A percentile compares a stretch with the other conserved stretches of the same genome.
Evolutionary conservation across 2,113 vertebrate species (phyloP).

Genomic region (Myotis brandtii): DNA sequence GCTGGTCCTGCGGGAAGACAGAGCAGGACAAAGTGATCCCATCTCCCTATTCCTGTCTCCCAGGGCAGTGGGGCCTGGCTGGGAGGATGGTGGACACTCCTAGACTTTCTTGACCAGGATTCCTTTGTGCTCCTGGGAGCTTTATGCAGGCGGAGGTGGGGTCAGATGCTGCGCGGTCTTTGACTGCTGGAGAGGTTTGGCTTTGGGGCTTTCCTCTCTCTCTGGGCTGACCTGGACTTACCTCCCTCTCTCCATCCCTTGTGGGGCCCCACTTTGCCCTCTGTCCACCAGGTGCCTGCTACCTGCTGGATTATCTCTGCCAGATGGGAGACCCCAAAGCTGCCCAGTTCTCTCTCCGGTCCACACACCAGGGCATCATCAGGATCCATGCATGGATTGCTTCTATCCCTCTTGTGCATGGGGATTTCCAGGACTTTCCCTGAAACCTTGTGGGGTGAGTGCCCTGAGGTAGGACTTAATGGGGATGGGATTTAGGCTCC

Average conservation of each 20-base stretch:
- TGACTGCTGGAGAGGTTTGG: neutral
- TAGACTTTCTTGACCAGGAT: neutral
- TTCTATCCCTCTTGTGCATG: fast-evolving
- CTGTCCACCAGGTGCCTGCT: neutral
- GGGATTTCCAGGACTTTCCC: neutral
- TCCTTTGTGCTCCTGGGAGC: neutral
- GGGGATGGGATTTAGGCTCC: neutral
- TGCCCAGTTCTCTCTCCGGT: neutral
- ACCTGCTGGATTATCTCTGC: neutral
- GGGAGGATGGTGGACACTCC: neutral
- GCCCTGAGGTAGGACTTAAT: no score
- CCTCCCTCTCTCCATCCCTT: neutral
- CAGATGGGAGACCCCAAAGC: neutral
- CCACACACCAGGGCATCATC: no score
- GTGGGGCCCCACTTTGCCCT: neutral
- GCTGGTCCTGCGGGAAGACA: neutral
- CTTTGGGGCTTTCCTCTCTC: neutral
- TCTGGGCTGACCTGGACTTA: neutral
- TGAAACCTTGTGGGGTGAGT: neutral
- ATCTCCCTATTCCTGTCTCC: neutral
- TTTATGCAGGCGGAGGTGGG: neutral
- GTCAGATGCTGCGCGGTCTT: neutral
- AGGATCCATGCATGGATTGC: fast-evolving
- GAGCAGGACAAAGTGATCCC: neutral
- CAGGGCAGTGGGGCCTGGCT: neutral